Percentiles rank a stretch among this genome's conserved stretches.
These are phyloP conservation scores for Sarcophaga carnaria DNA, from an alignment of 2,888 invertebrate genomes.

Conservation along the genomic window DNA sequence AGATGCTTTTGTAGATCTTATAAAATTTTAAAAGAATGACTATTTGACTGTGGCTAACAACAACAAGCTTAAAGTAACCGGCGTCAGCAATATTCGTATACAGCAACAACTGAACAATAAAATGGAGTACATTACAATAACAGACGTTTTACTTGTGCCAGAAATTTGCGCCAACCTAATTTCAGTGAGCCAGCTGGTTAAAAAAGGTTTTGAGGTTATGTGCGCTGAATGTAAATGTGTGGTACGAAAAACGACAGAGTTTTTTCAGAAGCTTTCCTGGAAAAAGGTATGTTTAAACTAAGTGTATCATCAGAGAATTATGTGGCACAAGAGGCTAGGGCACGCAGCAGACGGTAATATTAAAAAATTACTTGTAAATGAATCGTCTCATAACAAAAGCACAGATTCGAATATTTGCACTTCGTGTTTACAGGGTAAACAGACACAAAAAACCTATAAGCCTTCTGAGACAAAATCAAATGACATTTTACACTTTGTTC, in stretches of 20 bases:
- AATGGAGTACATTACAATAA: constrained; percentile 19
- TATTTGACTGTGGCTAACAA: constrained; percentile 40
- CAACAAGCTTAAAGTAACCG: constrained; percentile 24
- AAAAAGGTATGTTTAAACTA: not conserved
- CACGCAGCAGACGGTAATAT: not conserved
- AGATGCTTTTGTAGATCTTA: not conserved
- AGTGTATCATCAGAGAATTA: not conserved
- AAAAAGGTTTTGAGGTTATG: constrained; percentile 28
- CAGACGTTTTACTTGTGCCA: constrained; percentile 39
- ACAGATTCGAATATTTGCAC: constrained; percentile 4
- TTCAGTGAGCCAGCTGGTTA: constrained; percentile 28
- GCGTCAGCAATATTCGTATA: constrained; percentile 33
- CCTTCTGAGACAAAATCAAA: constrained; percentile 20
- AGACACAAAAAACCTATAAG: constrained; percentile 18
- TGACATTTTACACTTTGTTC: constrained; percentile 35
- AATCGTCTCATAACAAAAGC: not conserved
- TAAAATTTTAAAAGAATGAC: not conserved
- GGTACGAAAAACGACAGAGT: not conserved
- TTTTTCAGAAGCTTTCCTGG: not conserved
- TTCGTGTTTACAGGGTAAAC: constrained; percentile 34
- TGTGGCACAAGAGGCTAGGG: constrained; percentile 27
- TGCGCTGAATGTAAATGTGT: constrained; percentile 8
- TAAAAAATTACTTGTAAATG: not conserved
- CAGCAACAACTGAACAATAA: constrained; percentile 1
- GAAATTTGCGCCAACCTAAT: constrained; percentile 43